Evolutionary conservation across 2,113 vertebrate species (phyloP), one percentile per base, ranked within the genome.

Genomic region (Syngnathus typhle): DNA sequence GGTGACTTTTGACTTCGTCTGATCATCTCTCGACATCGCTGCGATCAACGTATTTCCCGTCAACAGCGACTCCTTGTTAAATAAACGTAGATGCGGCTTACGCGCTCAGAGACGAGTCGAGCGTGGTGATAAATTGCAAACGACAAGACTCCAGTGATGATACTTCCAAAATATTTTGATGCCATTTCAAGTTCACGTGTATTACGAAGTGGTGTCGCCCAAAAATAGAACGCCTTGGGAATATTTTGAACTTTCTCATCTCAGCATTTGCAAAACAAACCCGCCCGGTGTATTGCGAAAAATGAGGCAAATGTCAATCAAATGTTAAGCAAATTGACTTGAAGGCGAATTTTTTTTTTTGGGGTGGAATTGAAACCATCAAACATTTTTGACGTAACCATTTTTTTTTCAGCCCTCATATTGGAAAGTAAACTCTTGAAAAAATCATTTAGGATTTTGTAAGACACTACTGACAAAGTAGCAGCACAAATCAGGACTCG

Each of bases 91-190:
- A 60, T 60, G 19, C 27, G 21, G 21, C 49, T 60, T 18, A 19
- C 39, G 74, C 37, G 62, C 19, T 65, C 38, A 6, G n/a, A 52
- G 21, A 64, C 3, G 15, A 55, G 43, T 11, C 63, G 12, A 32
- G 43, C 21, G 64, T 68, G n/a, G 27, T 32, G 27, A 32, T 7
- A 6, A 27, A 61, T 69, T 12, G 2, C 13, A 23, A 55, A 55
- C 51, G 32, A 74, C 68, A 69, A 32, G 66, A 68, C 58, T 64
- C 64, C 79, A 81, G 75, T 75, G 74, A 84, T 62, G 67, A 63
- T 41, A 36, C 60, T 75, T 74, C 64, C 44, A 67, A 76, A 83
- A 83, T 68, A 81, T 67, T 61, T 69, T 52, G 23, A 23, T 23
- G 39, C 64, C 69, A 21, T 75, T 69, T 65, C 73, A 79, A 23